Conservation (phyloP, 1,140 invertebrate species). For the Psilanteris sp. region DNA sequence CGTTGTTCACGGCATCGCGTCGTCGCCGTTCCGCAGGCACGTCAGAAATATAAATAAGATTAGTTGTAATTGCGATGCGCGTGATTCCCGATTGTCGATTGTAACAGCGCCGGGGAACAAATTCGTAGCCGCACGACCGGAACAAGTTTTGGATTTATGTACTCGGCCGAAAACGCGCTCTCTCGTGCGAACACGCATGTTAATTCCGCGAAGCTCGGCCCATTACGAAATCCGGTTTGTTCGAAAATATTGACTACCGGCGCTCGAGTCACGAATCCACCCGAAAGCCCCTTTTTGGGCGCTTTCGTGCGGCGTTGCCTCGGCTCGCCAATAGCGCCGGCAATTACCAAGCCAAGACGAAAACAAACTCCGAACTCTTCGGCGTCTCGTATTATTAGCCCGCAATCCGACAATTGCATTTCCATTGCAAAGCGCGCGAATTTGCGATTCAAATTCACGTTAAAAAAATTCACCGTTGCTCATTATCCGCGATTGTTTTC, state of each 20-base stretch:
- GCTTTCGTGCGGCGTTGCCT: constrained; percentile 37
- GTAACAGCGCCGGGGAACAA: constrained; percentile 36
- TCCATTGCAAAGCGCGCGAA: constrained; percentile 47
- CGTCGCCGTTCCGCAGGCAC: constrained; percentile 2
- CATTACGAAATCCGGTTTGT: constrained; percentile 62
- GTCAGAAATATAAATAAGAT: constrained; percentile 34
- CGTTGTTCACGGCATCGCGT: too few species aligned
- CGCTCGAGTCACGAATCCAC: constrained; percentile 56
- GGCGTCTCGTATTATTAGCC: constrained; percentile 28
- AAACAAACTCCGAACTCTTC: constrained; percentile 46
- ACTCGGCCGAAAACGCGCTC: constrained; percentile 32
- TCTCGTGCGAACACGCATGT: constrained; percentile 45
- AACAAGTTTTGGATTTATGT: constrained; percentile 58
- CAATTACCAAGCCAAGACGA: constrained; percentile 50
- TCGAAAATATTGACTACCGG: constrained; percentile 63
- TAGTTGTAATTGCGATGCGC: constrained; percentile 27
- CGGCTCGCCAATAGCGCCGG: constrained; percentile 29
- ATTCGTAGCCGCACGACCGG: constrained; percentile 52
- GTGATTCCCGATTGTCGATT: constrained; percentile 23
- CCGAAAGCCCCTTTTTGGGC: constrained; percentile 23
- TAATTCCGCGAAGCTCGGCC: constrained; percentile 43
- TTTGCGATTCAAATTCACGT: constrained; percentile 54
- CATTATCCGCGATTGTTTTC: constrained; percentile 18
- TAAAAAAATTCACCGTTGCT: constrained; percentile 33
- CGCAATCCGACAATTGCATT: constrained; percentile 49